Base-by-base conservation (phyloP, 2,113 vertebrate genomes). In the Ciconia stormi region DNA sequence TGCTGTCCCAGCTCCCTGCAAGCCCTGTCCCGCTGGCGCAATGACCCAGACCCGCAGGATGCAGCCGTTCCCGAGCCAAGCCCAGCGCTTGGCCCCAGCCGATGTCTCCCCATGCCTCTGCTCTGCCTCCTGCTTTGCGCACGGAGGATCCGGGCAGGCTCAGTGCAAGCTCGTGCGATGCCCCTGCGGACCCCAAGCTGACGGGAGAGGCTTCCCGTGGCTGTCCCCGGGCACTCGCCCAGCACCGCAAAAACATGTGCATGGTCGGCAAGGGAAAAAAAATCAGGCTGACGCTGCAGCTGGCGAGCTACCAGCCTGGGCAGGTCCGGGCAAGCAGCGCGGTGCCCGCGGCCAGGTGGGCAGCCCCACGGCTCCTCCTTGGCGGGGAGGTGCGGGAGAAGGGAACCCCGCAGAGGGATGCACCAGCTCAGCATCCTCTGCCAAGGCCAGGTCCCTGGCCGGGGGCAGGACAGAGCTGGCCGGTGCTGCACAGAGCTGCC, bases 361-460 rank as follows among this genome's bases (percentile, higher is more conserved):
- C 0, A 2, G 92, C 50, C 76, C 65, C 69, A 22, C 0, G 0
- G 70, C 56, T 95, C 36, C 89, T 83, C 32, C 46, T 69, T 11
- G 10, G 61, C 0, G 0, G 5, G 40, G 46, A 84, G 72, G 42
- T 0, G 0, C 0, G 0, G 38, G 26, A 89, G 82, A 87, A 91
- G 70, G 84, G 52, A 94, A 59, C 26, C 32, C 90, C 1, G 0
- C 0, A 11, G 88, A 92, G 52, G 74, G 66, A 88, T 87, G 70
- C 23, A 71, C 65, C 4, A 1, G 56, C 62, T 82, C 62, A 72
- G 71, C 76, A 69, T 16, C 74, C 66, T 71, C 16, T 2, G 56
- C 38, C 0, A 0, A 71, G 74, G 32, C n/a, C 85, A 46, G 40
- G 47, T 36, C 56, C 38, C 32, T 5, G 3, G 46, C 21, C 16